Base-by-base conservation (phyloP, 2,797 vertebrate genomes). In the Leptatherina wallacei region DNA sequence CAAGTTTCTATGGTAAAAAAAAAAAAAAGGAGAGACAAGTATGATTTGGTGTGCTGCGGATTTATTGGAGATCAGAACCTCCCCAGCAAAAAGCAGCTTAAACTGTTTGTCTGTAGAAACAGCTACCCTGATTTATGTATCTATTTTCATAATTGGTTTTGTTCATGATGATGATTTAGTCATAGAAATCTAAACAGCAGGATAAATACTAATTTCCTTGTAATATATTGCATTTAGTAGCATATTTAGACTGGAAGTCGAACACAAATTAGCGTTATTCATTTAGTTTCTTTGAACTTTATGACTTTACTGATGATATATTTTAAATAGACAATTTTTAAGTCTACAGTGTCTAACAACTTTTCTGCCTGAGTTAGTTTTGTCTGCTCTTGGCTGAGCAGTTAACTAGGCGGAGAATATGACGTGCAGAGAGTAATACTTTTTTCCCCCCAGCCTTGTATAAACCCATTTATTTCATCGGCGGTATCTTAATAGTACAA, bases 381-480 rank as follows among this genome's bases (percentile, higher is more conserved):
- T n/a, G 56, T 65, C 69, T 44, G 71, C 56, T 73, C 47, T 72
- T 1, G 58, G 42, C 40, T 65, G 66, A 84, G 61, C 27, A 56
- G n/a, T 64, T 70, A 72, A 77, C 22, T 42, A 52, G 77, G 56
- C 3, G 18, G 79, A 57, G 62, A 70, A 13, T 40, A 59, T 88
- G 81, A 82, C 61, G 27, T 56, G 24, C 57, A 56, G 54, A 56
- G 54, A 56, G 16, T 70, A 54, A 61, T 68, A 54, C 3, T 9
- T 44, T 74, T 54, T 42, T 16, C 67, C 7, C 20, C 20, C 2
- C 1, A 47, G 18, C 16, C 40, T 58, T 60, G 3, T 66, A 51
- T n/a, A 22, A 70, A 58, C 33, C 33, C 4, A 58, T 80, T 80
- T 79, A 36, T 71, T 64, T 64, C 78, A 57, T 75, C 68, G 14